phyloP scores from a whole-genome alignment of 2,113 vertebrate species.

The Chloroceryle aenea region DNA sequence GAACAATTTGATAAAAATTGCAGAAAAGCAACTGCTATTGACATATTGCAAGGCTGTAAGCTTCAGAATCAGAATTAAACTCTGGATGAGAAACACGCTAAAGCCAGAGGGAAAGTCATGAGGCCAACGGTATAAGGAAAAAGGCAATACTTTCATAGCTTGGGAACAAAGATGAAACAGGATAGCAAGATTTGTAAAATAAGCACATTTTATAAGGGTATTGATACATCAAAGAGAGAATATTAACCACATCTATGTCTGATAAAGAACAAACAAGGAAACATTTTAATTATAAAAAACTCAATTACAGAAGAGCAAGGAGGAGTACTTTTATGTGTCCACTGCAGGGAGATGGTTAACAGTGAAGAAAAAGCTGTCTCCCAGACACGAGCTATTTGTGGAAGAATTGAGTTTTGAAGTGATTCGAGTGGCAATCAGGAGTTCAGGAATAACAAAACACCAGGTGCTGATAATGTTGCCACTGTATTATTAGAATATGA shows the following conservation, averaged over 20 bases:
- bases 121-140: neutral
- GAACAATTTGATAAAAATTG: neutral
- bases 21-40: neutral
- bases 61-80: neutral
- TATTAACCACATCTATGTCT: neutral
- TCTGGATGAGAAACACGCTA: neutral
- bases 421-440: constrained; percentile 11
- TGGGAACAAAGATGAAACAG: neutral
- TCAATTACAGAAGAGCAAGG: neutral
- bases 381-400: neutral
- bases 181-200: neutral
- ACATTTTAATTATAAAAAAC: neutral
- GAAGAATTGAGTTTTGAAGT: constrained; percentile 34
- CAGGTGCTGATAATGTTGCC: neutral
- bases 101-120: neutral
- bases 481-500: neutral
- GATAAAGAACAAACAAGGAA: constrained; percentile 23
- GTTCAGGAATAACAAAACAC: neutral
- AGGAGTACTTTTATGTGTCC: neutral
- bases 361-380: neutral
- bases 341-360: neutral
- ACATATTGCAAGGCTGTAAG: neutral
- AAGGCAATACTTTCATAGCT: neutral
- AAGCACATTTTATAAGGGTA: neutral
- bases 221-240: neutral